Evolutionary conservation across 2,113 vertebrate species (phyloP).

Genomic region (Proterorhinus semilunaris): DNA sequence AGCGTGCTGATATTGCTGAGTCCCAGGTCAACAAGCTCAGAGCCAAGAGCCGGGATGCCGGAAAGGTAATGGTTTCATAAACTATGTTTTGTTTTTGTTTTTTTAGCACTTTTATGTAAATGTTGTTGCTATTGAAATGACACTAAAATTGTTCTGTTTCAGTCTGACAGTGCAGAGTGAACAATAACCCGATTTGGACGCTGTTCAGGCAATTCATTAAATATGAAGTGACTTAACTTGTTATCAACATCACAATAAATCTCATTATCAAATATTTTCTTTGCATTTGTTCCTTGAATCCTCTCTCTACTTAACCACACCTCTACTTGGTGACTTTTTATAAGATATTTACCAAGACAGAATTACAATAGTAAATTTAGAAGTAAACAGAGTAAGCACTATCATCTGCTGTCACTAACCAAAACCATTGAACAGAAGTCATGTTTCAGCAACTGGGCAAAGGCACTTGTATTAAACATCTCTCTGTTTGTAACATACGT

Average conservation of each 20-base stretch:
- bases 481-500: no score
- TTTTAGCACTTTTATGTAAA: background rate
- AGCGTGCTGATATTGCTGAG: constrained; percentile 63
- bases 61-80: constrained; percentile 34
- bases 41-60: constrained; percentile 51
- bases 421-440: no score
- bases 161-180: constrained; percentile 8
- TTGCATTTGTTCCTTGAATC: background rate
- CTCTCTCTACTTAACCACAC: background rate
- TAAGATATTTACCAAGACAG: background rate
- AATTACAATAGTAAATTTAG: background rate
- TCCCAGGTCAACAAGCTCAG: constrained; percentile 66
- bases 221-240: background rate
- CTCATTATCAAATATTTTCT: background rate
- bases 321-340: no score
- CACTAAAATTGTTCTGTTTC: background rate
- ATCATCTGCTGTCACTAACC: no score
- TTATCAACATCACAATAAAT: background rate
- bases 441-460: no score
- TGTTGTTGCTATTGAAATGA: background rate
- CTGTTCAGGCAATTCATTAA: background rate
- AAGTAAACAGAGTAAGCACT: background rate
- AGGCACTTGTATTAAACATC: no score
- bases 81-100: background rate
- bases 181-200: background rate